A percentile compares a stretch with the other conserved stretches of the same genome.
These are phyloP conservation scores for Heteromormyrus szaboi DNA, from an alignment of 2,797 vertebrate genomes.

Conservation along the genomic window DNA sequence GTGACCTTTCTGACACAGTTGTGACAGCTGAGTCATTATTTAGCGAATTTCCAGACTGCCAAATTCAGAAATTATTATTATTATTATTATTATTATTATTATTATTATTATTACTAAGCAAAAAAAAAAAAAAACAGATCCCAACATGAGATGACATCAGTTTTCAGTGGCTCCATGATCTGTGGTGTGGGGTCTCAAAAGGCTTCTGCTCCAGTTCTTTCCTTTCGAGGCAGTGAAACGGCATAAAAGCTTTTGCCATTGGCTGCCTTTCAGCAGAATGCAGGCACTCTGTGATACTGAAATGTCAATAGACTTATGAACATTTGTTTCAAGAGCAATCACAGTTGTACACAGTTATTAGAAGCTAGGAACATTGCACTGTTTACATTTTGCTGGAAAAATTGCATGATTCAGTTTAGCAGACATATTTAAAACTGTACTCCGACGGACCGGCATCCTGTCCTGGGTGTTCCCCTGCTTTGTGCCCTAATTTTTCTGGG, in stretches of 20 bases:
- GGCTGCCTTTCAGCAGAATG: not conserved
- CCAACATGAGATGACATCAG: not conserved
- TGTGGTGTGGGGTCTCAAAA: conserved; percentile 9
- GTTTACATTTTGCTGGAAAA: not conserved
- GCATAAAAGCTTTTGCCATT: not conserved
- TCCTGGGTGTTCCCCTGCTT: not conserved
- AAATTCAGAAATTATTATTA: not conserved
- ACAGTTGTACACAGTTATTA: not conserved
- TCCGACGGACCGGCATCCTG: not conserved
- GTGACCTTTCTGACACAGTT: not conserved
- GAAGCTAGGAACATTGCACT: not conserved
- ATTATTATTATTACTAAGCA: not conserved
- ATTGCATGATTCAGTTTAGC: not conserved
- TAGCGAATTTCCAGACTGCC: not conserved
- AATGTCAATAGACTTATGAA: not conserved
- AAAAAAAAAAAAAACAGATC: not conserved
- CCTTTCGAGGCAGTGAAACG: conserved; percentile 26
- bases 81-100: not conserved
- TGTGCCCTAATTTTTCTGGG: not conserved
- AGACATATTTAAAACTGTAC: not conserved
- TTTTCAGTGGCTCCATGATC: not conserved
- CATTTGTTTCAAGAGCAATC: not conserved
- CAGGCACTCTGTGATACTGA: not conserved
- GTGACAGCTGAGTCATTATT: not conserved
- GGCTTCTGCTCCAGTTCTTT: conserved; percentile 30